Conservation (phyloP, 2,113 vertebrate genomes). For the Mola mola region DNA sequence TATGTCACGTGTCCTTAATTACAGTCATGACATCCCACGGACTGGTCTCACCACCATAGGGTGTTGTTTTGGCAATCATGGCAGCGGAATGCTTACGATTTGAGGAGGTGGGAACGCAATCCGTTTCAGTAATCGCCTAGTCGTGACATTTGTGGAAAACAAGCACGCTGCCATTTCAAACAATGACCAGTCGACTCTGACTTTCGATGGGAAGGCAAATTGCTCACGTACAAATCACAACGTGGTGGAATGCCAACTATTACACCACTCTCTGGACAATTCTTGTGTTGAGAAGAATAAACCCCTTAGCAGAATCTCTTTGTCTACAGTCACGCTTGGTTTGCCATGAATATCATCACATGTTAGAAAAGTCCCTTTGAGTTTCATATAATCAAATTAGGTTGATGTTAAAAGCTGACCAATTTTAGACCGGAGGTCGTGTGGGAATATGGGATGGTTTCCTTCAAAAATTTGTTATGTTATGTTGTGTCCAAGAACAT, state of each 20-base stretch:
- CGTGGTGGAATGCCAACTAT: conserved; percentile 57
- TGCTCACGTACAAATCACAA: conserved; percentile 57
- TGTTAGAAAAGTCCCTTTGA: too few species aligned
- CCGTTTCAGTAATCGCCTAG: conserved; percentile 52
- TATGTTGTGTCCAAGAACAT: too few species aligned
- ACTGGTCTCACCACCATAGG: conserved; percentile 35
- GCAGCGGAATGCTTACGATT: conserved; percentile 58
- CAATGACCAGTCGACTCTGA: conserved; percentile 66
- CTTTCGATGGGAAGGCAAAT: conserved; percentile 63
- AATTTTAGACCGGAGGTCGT: too few species aligned
- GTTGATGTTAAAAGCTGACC: too few species aligned
- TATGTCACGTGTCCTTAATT: too few species aligned
- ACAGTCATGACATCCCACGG: conserved; percentile 46
- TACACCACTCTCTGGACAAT: conserved; percentile 59
- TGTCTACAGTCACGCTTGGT: conserved; percentile 3
- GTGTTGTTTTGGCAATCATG: too few species aligned
- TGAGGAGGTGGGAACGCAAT: conserved; percentile 44
- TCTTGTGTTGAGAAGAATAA: conserved; percentile 46
- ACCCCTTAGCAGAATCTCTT: conserved; percentile 3
- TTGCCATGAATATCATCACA: not conserved
- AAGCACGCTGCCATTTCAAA: conserved; percentile 65
- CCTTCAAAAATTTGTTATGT: too few species aligned
- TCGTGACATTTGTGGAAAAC: conserved; percentile 68
- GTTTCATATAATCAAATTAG: too few species aligned
- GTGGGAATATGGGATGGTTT: too few species aligned